Conservation (phyloP, 1,140 invertebrate genomes). For the Drosophila yakuba region DNA sequence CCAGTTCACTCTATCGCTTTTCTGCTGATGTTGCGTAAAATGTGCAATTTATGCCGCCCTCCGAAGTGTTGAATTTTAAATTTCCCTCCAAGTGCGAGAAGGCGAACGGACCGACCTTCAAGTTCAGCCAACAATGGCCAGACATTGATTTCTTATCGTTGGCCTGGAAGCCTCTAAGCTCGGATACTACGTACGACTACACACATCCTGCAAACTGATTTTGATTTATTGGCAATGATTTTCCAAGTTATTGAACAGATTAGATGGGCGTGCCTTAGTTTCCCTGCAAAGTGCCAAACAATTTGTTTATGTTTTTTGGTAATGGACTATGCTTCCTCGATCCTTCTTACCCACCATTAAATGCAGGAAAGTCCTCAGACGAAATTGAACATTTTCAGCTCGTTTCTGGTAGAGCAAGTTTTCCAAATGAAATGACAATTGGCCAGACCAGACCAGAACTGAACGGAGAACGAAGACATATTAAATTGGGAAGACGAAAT, state of each 20-base stretch:
- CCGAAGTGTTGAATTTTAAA: slow-evolving; percentile 69
- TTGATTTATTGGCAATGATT: slow-evolving; percentile 84
- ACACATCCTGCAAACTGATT: slow-evolving; percentile 77
- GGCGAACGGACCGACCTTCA: slow-evolving; percentile 36
- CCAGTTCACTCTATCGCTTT: slow-evolving; percentile 30
- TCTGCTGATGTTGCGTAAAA: slow-evolving; percentile 73
- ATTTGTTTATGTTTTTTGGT: slow-evolving; percentile 73
- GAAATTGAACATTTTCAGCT: slow-evolving; percentile 75
- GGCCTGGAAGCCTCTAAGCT: slow-evolving; percentile 26
- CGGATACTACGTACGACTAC: slow-evolving; percentile 50
- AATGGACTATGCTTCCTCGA: slow-evolving; percentile 36
- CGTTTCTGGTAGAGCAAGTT: slow-evolving; percentile 68
- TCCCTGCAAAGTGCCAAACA: slow-evolving; percentile 59
- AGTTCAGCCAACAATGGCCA: slow-evolving; percentile 30
- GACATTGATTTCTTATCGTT: slow-evolving; percentile 46
- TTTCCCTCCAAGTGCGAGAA: slow-evolving; percentile 37
- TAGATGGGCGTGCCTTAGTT: slow-evolving; percentile 74
- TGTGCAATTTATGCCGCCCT: slow-evolving; percentile 70
- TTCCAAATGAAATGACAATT: slow-evolving; percentile 77
- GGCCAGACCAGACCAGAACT: neutral
- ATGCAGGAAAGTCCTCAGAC: slow-evolving; percentile 62
- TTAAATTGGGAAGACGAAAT: slow-evolving; percentile 6
- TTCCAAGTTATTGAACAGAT: slow-evolving; percentile 83
- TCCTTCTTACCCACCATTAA: slow-evolving; percentile 54
- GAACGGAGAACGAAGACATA: neutral